Conservation (phyloP, 2,113 vertebrate species). For the Pogonocichla stellata region DNA sequence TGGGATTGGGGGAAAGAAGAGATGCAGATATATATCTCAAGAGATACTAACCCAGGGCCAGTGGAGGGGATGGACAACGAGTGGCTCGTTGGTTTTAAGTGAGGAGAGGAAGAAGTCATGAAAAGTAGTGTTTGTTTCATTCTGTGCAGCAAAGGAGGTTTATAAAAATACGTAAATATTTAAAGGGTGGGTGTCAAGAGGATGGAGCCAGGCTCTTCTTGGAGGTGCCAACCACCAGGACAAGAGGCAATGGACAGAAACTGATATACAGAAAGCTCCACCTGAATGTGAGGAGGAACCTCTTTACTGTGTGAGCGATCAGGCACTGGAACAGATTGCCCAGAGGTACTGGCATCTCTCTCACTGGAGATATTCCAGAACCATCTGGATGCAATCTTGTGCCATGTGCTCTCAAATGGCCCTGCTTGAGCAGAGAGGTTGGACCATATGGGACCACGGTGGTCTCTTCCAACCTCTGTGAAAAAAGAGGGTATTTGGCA, state of each 20-base stretch:
- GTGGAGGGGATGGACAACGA: neutral
- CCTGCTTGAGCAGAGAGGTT: neutral
- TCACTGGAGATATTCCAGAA: neutral
- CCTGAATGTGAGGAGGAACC: neutral
- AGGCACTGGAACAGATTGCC: neutral
- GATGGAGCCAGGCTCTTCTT: neutral
- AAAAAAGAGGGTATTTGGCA: neutral
- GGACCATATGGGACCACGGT: neutral
- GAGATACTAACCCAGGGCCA: accelerated
- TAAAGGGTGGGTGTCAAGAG: neutral
- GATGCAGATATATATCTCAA: accelerated
- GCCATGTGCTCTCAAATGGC: neutral
- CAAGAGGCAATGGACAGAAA: neutral
- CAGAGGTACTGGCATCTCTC: neutral
- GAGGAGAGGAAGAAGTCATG: neutral
- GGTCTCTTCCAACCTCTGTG: neutral
- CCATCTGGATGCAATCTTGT: neutral
- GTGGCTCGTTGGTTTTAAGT: neutral
- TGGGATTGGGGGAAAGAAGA: neutral
- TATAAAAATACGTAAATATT: neutral
- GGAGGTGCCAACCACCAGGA: too few species aligned
- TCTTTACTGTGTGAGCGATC: neutral
- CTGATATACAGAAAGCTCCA: neutral
- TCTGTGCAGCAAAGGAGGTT: neutral
- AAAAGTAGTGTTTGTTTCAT: accelerated